Conservation (phyloP, 2,888 invertebrate species). For the Xanthorhoe designata region DNA sequence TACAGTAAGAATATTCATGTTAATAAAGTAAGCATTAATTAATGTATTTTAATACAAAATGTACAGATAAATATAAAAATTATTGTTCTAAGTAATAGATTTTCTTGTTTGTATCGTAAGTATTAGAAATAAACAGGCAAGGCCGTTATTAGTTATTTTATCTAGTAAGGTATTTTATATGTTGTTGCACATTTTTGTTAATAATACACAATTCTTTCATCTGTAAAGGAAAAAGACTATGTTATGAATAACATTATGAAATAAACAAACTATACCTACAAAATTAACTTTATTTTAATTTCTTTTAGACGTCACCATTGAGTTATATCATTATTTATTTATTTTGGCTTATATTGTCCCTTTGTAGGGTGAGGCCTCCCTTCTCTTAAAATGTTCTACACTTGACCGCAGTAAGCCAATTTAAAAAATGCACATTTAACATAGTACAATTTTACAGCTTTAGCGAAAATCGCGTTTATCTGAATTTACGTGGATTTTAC, state of each 20-base stretch:
- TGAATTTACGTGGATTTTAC: no score
- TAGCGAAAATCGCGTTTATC: no score
- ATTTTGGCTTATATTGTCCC: no score
- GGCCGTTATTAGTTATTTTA: slow-evolving; percentile 52
- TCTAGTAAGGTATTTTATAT: slow-evolving; percentile 48
- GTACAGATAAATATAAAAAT: slow-evolving; percentile 61
- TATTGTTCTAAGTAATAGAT: slow-evolving; percentile 56
- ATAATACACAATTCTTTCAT: slow-evolving; percentile 61
- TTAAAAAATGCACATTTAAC: no score
- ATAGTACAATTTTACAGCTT: no score
- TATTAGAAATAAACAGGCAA: slow-evolving; percentile 56
- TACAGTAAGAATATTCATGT: slow-evolving; percentile 8
- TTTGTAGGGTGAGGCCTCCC: no score
- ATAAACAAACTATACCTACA: slow-evolving; percentile 50
- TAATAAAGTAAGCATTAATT: slow-evolving; percentile 16
- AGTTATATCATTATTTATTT: no score
- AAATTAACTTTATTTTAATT: slow-evolving; percentile 4
- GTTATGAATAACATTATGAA: slow-evolving; percentile 66
- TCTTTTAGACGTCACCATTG: no score
- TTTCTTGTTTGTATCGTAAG: slow-evolving; percentile 63
- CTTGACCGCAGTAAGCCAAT: no score
- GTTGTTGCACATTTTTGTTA: slow-evolving; percentile 72
- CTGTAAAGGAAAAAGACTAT: slow-evolving; percentile 67
- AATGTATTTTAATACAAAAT: slow-evolving; percentile 63
- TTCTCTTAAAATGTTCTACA: no score